phyloP scores from a whole-genome alignment of 2,888 invertebrate genomes.

The Pycnomerus fuliginosus region DNA sequence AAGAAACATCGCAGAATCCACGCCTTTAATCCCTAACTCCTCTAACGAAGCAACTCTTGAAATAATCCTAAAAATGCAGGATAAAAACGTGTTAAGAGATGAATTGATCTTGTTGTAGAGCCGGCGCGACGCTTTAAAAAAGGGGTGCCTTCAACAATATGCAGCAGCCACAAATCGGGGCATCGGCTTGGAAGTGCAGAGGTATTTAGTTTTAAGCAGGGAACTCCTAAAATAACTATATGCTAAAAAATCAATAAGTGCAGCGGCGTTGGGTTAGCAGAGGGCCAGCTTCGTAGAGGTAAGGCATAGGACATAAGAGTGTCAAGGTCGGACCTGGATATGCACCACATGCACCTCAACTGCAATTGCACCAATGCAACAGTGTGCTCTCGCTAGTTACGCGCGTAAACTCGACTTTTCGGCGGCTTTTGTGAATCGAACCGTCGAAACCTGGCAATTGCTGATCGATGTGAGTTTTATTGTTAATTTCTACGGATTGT shows the following conservation, averaged over 20 bases:
- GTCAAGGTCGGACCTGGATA: constrained; percentile 51
- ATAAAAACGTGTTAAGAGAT: too few relatives aligned
- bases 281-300: constrained; percentile 18
- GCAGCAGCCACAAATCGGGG: too few relatives aligned
- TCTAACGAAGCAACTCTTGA: too few relatives aligned
- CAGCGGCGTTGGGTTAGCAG: constrained; percentile 30
- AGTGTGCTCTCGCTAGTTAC: constrained; percentile 38
- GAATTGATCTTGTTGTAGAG: too few relatives aligned
- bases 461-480: too few relatives aligned
- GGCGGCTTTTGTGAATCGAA: constrained; percentile 4
- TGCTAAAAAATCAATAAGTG: constrained; percentile 45
- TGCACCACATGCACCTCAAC: constrained; percentile 49
- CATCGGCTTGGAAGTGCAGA: constrained; percentile 16
- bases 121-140: too few relatives aligned
- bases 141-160: too few relatives aligned
- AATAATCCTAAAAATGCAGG: too few relatives aligned
- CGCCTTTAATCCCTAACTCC: too few relatives aligned
- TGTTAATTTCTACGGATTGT: not conserved
- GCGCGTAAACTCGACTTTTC: constrained; percentile 31
- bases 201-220: constrained; percentile 34
- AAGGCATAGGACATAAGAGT: constrained; percentile 43
- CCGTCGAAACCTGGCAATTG: not conserved
- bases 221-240: constrained; percentile 45
- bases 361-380: constrained; percentile 52
- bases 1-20: too few relatives aligned